These are phyloP conservation scores for Koerneria pararmatus DNA, from an alignment of 2,888 invertebrate species.

Conservation along the genomic window DNA sequence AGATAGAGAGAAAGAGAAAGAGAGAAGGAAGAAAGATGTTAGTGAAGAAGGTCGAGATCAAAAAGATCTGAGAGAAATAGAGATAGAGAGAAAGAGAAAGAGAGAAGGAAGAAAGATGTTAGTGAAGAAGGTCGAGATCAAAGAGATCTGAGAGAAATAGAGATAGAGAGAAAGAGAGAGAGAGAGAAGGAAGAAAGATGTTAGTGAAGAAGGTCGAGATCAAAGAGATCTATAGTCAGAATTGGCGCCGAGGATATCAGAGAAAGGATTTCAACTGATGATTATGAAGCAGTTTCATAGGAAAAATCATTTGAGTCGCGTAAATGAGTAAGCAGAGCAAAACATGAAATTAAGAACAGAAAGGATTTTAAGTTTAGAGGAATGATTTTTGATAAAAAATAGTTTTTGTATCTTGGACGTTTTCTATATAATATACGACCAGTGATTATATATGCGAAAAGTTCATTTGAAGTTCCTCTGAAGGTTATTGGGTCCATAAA, in stretches of 20 bases:
- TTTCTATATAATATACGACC: too few species aligned
- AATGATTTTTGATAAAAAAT: too few species aligned
- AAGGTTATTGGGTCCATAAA: too few species aligned
- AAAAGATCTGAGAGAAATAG: background rate
- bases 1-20: background rate
- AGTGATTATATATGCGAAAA: too few species aligned
- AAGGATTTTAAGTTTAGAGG: too few species aligned
- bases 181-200: background rate
- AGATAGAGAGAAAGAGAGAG: conserved; percentile 1
- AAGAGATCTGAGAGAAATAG: background rate
- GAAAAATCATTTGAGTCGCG: too few species aligned
- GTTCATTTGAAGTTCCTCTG: too few species aligned
- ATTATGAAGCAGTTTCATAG: background rate
- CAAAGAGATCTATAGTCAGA: background rate
- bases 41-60: background rate
- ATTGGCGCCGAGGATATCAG: background rate
- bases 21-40: background rate
- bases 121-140: background rate
- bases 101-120: background rate
- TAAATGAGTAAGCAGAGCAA: too few species aligned
- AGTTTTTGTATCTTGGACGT: too few species aligned
- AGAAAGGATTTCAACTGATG: background rate
- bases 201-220: background rate
- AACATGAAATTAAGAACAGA: too few species aligned
- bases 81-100: background rate